Percentiles rank a stretch among this genome's conserved stretches.
Evolutionary conservation across 92 coral and sea anemone genomes (phyloP).

Genomic region (Montipora capitata): DNA sequence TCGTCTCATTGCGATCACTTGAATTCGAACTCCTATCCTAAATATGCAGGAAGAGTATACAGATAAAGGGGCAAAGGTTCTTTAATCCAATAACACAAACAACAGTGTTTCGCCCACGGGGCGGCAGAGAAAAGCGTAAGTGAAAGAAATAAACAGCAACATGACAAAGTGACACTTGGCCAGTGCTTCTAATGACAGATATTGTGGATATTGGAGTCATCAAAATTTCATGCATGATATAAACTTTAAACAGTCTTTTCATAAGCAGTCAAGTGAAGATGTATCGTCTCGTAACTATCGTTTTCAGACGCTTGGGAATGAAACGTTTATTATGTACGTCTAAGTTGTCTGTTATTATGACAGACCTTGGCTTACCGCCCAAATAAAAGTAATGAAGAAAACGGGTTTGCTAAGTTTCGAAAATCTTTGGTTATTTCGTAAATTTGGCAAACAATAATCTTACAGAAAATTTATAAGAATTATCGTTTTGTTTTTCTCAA

Average conservation of each 20-base stretch:
- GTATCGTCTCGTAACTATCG: constrained; percentile 26
- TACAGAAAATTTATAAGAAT: constrained; percentile 1
- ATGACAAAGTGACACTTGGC: constrained; percentile 73
- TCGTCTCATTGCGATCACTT: constrained; percentile 8
- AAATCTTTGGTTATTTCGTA: not conserved
- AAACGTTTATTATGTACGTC: not conserved
- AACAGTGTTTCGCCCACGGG: constrained; percentile 54
- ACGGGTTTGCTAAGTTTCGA: not conserved
- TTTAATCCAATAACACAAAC: constrained; percentile 66
- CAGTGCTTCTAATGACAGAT: constrained; percentile 84
- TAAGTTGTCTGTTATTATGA: not conserved
- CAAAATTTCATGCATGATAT: constrained; percentile 57
- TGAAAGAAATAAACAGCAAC: constrained; percentile 64
- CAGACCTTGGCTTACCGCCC: constrained; percentile 2
- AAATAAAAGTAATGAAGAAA: not conserved
- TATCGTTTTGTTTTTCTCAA: not conserved
- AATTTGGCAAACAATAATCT: not conserved
- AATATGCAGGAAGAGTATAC: constrained; percentile 30
- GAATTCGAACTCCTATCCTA: constrained; percentile 20
- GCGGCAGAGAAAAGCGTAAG: constrained; percentile 45
- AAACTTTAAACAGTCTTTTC: constrained; percentile 51
- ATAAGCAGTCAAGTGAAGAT: constrained; percentile 44
- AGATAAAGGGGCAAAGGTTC: constrained; percentile 55
- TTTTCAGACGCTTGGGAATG: not conserved
- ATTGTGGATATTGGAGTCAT: constrained; percentile 52